Evolutionary conservation across 2,797 vertebrate genomes (phyloP), one percentile per base, ranked within the genome.

Genomic region (Neopelma chrysocephalum): DNA sequence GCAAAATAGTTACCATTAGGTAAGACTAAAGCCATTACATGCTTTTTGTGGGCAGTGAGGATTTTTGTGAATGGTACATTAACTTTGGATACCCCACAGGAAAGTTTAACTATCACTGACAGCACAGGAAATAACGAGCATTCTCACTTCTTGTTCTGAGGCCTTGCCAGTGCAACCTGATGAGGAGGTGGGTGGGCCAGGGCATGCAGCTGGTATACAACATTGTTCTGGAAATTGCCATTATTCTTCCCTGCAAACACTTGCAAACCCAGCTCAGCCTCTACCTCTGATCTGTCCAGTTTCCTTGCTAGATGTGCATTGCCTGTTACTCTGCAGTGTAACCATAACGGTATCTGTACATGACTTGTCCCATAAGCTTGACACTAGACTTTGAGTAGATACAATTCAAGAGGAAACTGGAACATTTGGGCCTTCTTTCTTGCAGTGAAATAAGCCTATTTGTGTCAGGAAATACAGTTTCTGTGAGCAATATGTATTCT

Each of bases 1-100:
- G 99, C 32, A 98, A 99, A 97, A 99, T 99, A 89, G 96, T 99
- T 83, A 99, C 99, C 20, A 99, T 99, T 97, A 99, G 99, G 99
- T 99, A 96, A 97, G 95, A 90, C 14, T 54, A 72, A 48, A 60
- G 18, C 14, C 8, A 11, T 80, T 48, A 42, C 7, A 13, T 3
- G 11, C 12, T 9, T 94, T 93, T 75, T 87, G 29, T 61, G 87
- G 47, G 64, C 85, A 31, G 22, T 11, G 4, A 1, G 22, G 27
- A 78, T 87, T 78, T 86, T 50, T 64, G 29, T 75, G 9, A 92
- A 43, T 25, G 32, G 20, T 70, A 32, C n/a, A 15, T 70, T 87
- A 72, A 29, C 21, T 87, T 87, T 17, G 18, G n/a, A 42, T 79
- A 45, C 20, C 5, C 15, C 2, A 11, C 43, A 31, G 25, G 32